Evolutionary conservation across 2,797 vertebrate genomes (phyloP).

Genomic region (Fratercula arctica): DNA sequence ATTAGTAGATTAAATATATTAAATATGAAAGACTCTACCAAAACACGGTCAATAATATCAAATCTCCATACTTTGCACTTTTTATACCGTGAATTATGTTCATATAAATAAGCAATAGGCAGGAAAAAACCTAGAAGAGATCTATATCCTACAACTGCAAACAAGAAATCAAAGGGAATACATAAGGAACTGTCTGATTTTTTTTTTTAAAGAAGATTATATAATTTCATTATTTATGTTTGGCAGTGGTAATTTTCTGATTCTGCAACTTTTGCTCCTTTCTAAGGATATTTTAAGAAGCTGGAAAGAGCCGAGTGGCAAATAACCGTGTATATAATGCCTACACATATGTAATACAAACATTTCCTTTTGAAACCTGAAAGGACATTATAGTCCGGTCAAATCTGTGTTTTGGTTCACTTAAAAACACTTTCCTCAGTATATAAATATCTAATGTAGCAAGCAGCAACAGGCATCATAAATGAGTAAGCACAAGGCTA

Average conservation of each 20-base stretch:
- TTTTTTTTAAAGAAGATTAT: not conserved
- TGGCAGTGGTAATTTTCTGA: not conserved
- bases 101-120: not conserved
- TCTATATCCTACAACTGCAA: not conserved
- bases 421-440: not conserved
- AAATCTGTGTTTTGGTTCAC: not conserved
- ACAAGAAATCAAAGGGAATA: conserved; percentile 56
- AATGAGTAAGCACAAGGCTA: not conserved
- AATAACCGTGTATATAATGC: not conserved
- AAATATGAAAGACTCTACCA: not conserved
- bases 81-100: not conserved
- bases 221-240: conserved; percentile 19
- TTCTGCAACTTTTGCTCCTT: not conserved
- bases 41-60: not conserved
- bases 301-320: not conserved
- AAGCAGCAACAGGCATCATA: not conserved
- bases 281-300: not conserved
- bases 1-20: not conserved
- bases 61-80: not conserved
- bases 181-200: not conserved
- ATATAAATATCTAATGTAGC: not conserved
- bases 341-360: not conserved
- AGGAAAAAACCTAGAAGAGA: not conserved
- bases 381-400: not conserved
- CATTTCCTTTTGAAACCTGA: not conserved